Evolutionary conservation across 2,888 invertebrate species (phyloP).

Genomic region (Scaptomyza parva): DNA sequence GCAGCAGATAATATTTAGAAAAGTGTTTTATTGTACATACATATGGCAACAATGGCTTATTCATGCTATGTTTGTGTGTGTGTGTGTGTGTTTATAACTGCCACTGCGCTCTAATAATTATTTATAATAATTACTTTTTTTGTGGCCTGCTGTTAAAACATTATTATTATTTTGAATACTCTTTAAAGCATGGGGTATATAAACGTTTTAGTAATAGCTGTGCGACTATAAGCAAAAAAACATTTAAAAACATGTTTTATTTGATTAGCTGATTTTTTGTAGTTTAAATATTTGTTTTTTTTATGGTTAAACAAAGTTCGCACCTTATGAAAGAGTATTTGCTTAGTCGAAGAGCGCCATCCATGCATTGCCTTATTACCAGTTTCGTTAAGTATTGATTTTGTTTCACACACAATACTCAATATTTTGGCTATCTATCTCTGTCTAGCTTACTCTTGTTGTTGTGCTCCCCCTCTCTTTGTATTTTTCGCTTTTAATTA

Average conservation of each 20-base stretch:
- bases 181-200: slow-evolving; percentile 2
- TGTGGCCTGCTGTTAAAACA: slow-evolving; percentile 64
- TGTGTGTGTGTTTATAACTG: slow-evolving; percentile 47
- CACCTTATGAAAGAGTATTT: slow-evolving; percentile 18
- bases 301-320: not conserved
- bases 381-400: slow-evolving; percentile 24
- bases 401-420: slow-evolving; percentile 33
- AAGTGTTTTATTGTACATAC: slow-evolving; percentile 34
- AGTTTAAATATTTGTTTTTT: not conserved
- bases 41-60: slow-evolving; percentile 47
- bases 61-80: slow-evolving; percentile 21
- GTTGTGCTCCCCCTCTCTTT: slow-evolving; percentile 8
- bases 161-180: slow-evolving; percentile 45
- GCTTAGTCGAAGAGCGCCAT: slow-evolving; percentile 1
- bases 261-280: not conserved
- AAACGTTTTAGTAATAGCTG: slow-evolving; percentile 1
- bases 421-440: slow-evolving; percentile 47
- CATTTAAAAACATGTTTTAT: not conserved
- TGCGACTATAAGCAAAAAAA: not conserved
- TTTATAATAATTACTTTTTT: slow-evolving; percentile 75
- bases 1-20: slow-evolving; percentile 46
- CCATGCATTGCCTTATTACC: not conserved
- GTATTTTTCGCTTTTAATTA: slow-evolving; percentile 57
- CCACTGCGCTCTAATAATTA: slow-evolving; percentile 79
- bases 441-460: slow-evolving; percentile 20